Percentiles rank a stretch among this genome's conserved stretches.
These are phyloP conservation scores for Scolopax rusticola DNA, from an alignment of 2,797 vertebrate genomes.

Conservation along the genomic window DNA sequence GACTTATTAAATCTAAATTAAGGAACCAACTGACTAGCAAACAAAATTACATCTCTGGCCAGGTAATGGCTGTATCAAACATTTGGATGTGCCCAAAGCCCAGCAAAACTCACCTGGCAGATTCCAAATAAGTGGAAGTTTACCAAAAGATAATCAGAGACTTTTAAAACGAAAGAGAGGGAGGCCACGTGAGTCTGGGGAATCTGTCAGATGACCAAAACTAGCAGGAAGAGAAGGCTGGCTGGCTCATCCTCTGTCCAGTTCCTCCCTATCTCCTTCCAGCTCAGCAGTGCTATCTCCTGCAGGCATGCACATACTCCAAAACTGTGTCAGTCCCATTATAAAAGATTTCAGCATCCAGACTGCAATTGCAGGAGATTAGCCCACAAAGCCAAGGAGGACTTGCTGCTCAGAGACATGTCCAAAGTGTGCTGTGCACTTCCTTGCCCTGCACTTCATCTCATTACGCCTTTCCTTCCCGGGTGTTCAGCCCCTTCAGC, in stretches of 20 bases:
- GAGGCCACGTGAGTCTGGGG: not conserved
- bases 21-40: slow-evolving; percentile 41
- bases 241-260: not conserved
- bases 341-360: not conserved
- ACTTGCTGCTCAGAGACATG: not conserved
- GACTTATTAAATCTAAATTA: slow-evolving; percentile 60
- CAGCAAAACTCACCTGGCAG: not conserved
- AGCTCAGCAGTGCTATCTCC: not conserved
- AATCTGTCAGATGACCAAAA: not conserved
- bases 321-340: not conserved
- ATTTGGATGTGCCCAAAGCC: slow-evolving; percentile 11
- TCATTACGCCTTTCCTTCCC: not conserved
- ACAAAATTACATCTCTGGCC: slow-evolving; percentile 33
- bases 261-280: not conserved
- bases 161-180: not conserved
- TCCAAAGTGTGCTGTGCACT: not conserved
- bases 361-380: not conserved
- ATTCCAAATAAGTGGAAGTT: slow-evolving; percentile 5
- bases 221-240: not conserved
- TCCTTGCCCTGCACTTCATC: not conserved
- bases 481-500: not conserved
- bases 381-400: not conserved
- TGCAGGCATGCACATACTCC: not conserved
- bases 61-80: slow-evolving; percentile 28
- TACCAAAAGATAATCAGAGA: not conserved